A percentile compares a stretch with the other conserved stretches of the same genome.
phyloP scores from a whole-genome alignment of 1,140 invertebrate genomes.

The Choristoneura fumiferana region DNA sequence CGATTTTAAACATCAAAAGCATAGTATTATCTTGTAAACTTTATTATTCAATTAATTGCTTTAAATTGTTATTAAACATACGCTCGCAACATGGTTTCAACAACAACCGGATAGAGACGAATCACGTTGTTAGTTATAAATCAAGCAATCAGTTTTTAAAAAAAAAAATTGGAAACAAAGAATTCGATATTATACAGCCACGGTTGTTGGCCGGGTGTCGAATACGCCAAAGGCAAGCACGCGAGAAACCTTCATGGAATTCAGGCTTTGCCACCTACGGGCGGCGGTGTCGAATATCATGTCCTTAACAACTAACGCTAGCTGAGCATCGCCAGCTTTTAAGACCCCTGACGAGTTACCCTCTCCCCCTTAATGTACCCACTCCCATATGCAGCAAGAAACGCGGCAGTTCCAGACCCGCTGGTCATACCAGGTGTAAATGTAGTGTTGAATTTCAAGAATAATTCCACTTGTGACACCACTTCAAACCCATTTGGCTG shows the following conservation, averaged over 20 bases:
- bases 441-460: slow-evolving; percentile 46
- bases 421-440: slow-evolving; percentile 34
- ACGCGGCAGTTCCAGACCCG: slow-evolving; percentile 19
- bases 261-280: slow-evolving; percentile 26
- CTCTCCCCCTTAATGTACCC: background rate
- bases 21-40: too few species aligned
- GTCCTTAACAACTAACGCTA: slow-evolving; percentile 35
- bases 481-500: slow-evolving; percentile 31
- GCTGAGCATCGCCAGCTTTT: slow-evolving; percentile 27
- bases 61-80: too few species aligned
- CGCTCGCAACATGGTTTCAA: too few species aligned
- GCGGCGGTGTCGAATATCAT: slow-evolving; percentile 29
- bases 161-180: too few species aligned
- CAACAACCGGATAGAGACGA: too few species aligned
- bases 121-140: too few species aligned
- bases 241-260: slow-evolving; percentile 24
- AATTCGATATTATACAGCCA: too few species aligned
- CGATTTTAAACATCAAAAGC: slow-evolving; percentile 7
- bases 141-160: too few species aligned
- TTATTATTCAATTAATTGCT: too few species aligned
- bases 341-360: slow-evolving; percentile 18
- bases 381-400: background rate
- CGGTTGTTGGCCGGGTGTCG: slow-evolving; percentile 5
- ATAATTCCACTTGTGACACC: slow-evolving; percentile 42
- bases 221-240: slow-evolving; percentile 14